These are phyloP conservation scores for Sphecodes monilicornis DNA, from an alignment of 2,888 invertebrate species.

Conservation along the genomic window DNA sequence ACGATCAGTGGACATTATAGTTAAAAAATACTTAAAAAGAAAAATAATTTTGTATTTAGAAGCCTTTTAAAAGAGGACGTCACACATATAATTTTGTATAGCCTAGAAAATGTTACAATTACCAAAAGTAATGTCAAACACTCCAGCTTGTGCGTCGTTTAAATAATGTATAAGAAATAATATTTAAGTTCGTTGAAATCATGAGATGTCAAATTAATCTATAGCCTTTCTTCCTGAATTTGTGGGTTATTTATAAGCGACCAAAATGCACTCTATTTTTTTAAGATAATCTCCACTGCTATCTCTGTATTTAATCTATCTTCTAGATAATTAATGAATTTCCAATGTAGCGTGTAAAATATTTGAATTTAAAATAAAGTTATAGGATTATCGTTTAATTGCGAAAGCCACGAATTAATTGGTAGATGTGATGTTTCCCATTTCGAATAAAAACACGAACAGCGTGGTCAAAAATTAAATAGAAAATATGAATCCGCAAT, in stretches of 20 bases:
- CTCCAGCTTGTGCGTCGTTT: no score
- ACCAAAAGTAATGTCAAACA: not conserved
- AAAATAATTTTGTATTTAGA: not conserved
- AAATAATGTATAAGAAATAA: no score
- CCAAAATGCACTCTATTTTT: no score
- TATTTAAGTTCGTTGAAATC: no score
- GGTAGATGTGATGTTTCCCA: not conserved
- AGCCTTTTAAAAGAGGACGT: not conserved
- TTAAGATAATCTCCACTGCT: not conserved
- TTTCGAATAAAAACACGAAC: not conserved
- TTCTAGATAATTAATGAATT: not conserved
- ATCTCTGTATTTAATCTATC: not conserved
- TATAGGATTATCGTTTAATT: not conserved
- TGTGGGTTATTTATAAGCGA: no score
- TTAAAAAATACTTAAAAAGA: not conserved
- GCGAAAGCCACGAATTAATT: not conserved
- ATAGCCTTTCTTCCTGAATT: not conserved
- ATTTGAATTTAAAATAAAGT: not conserved
- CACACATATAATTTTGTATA: no score
- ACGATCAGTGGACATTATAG: not conserved
- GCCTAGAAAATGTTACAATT: not conserved
- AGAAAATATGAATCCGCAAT: constrained; percentile 5
- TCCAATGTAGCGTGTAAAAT: not conserved
- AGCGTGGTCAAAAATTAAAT: not conserved
- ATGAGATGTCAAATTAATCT: not conserved